Evolutionary conservation across 2,113 vertebrate genomes (phyloP), one percentile per base, ranked within the genome.

Genomic region (Brachyhypopomus gauderio): DNA sequence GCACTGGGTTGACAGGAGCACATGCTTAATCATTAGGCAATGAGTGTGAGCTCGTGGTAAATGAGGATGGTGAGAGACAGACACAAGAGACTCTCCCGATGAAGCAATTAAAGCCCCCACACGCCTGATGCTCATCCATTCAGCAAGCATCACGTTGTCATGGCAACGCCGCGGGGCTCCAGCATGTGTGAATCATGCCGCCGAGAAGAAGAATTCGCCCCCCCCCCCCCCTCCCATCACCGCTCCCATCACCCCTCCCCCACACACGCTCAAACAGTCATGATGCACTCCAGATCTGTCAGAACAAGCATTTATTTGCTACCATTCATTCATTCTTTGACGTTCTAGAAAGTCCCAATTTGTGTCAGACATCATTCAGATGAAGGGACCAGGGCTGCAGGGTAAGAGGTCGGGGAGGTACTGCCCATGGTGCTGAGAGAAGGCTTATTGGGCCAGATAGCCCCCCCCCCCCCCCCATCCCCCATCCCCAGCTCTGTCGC

Each of bases 71-170:
- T 75, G 72, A 59, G 22, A 75, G 79, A 70, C n/a, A 74, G 64
- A n/a, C 71, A 75, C 41, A 17, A 76, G 58, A 63, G 79, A 62
- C 52, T 75, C 62, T 71, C 11, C 16, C 59, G 79, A 85, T 79
- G 79, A 82, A 82, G 58, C 77, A 85, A 85, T 85, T 79, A 79
- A 82, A 79, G 74, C 52, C 34, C 62, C 77, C 25, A 34, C 75
- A 64, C 59, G 22, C 27, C 22, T 30, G 58, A n/a, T 77, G 66
- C 58, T 38, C 75, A 41, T 30, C 77, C 72, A 76, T 81, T 81
- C 79, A 81, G 67, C 79, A 81, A 75, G 80, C 76, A 81, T 79
- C 64, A 17, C 9, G 52, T 85, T 75, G 69, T 48, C 66, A 85
- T 85, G 80, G 72, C 84, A 82, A 85, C 84, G 41, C 7, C 30